phyloP scores from a whole-genome alignment of 1,140 invertebrate species.

The Polypedilum vanderplanki region DNA sequence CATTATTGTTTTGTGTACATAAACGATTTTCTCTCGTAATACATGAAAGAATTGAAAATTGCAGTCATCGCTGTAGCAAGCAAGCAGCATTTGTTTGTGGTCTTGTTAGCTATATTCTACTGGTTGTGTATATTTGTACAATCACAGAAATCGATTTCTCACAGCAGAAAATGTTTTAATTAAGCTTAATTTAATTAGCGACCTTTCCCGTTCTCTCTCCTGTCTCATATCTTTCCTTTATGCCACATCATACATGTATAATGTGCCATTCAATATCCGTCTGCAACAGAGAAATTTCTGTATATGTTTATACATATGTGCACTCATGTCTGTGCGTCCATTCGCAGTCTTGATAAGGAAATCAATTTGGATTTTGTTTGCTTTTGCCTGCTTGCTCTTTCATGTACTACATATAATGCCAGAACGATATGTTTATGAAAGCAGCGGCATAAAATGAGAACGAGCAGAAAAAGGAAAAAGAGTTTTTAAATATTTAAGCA shows the following conservation, averaged over 20 bases:
- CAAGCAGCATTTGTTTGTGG: constrained; percentile 10
- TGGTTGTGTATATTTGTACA: background rate
- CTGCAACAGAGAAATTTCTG: no score
- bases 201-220: background rate
- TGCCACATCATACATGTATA: constrained; percentile 10
- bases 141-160: constrained; percentile 27
- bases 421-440: background rate
- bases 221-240: background rate
- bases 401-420: background rate
- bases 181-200: constrained; percentile 27
- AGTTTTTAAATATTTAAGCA: constrained; percentile 1
- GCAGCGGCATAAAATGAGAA: constrained; percentile 5
- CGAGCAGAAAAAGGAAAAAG: background rate
- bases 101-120: constrained; percentile 4
- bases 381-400: background rate
- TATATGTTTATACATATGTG: background rate
- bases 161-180: constrained; percentile 22
- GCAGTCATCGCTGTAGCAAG: background rate
- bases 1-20: background rate
- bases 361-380: constrained; percentile 18
- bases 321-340: background rate
- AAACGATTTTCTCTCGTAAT: background rate
- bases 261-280: background rate
- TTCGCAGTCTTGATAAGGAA: background rate
- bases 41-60: background rate